Percentiles rank a stretch among this genome's conserved stretches.
These are phyloP conservation scores for Bilobella aurantiaca DNA, from an alignment of 1,140 invertebrate genomes.

Conservation along the genomic window DNA sequence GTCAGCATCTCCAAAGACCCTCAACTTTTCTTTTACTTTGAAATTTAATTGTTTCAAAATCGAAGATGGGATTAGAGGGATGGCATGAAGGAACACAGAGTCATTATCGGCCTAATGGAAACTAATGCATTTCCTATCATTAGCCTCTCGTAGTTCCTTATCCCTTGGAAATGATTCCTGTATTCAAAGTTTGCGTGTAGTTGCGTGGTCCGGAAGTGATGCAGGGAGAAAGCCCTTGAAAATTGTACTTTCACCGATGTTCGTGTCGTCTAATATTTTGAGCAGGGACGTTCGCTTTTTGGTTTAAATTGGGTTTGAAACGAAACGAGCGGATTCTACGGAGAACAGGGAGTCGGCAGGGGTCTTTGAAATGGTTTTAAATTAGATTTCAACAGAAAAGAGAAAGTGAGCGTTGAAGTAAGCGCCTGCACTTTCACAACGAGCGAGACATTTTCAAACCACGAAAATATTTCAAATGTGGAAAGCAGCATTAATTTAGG, in stretches of 20 bases:
- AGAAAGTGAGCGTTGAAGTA: background rate
- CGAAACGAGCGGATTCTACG: background rate
- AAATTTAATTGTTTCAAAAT: background rate
- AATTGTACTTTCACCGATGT: too few relatives aligned
- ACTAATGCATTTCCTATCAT: background rate
- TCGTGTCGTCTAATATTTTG: too few relatives aligned
- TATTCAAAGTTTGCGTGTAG: background rate
- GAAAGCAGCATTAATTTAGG: too few relatives aligned
- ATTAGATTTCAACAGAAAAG: background rate
- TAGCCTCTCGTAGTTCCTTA: background rate
- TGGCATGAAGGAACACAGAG: too few relatives aligned
- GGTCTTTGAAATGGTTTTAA: background rate
- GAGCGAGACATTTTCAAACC: too few relatives aligned
- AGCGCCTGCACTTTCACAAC: too few relatives aligned
- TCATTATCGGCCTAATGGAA: background rate
- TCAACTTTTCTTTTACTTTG: background rate
- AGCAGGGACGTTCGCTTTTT: too few relatives aligned
- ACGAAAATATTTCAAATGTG: too few relatives aligned
- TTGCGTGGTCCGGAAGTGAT: background rate
- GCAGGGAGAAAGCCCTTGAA: too few relatives aligned
- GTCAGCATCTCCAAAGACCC: background rate
- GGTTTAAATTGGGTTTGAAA: constrained; percentile 4
- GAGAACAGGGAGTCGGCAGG: background rate
- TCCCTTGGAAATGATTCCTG: too few relatives aligned
- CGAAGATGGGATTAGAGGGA: too few relatives aligned